Evolutionary conservation across 2,888 invertebrate genomes (phyloP), one percentile per base, ranked within the genome.

Genomic region (Amblyjoppa proteus): DNA sequence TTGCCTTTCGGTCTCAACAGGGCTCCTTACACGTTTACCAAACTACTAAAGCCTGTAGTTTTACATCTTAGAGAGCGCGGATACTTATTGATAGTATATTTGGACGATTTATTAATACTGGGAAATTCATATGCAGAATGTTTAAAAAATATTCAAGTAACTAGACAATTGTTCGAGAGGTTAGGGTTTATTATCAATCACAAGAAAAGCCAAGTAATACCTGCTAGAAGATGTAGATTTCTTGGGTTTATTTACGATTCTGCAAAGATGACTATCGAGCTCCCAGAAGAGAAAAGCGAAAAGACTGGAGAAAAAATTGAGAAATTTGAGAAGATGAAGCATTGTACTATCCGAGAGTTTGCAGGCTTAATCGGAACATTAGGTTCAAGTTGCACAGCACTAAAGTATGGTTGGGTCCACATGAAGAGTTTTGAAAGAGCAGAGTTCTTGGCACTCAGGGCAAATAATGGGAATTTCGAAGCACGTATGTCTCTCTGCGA

Each of bases 71-170:
- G 86, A 41, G 25, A 78, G n/a, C 61, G 38, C n/a, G 75, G 71
- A 0, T 51, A n/a, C 25, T 45, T 71, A 4, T 77, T 78, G 4
- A 66, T 80, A 56, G 34, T 81, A 53, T 81, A 78, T 56, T 68
- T 87, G 28, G 88, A 88, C 38, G 85, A 87, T 82, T 41, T 88
- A 11, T 56, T 87, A 7, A 25, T 83, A 6, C 25, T 87, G 11
- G 85, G 83, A 0, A 25, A 81, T 16, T 81, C 80, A 13, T 58
- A 56, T 31, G 38, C 20, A 11, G 68, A 81, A 25, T 86, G 87
- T 41, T 11, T 16, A 3, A 11, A 71, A 34, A 84, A 85, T 41
- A 11, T 80, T 25, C 2, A 34, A 2, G 34, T 31, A 49, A 85
- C 82, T 3, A 11, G 28, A n/a, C 11, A 51, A 16, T 56, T 87